These are phyloP conservation scores for Aspidapion aeneum DNA, from an alignment of 2,888 invertebrate species.

Conservation along the genomic window DNA sequence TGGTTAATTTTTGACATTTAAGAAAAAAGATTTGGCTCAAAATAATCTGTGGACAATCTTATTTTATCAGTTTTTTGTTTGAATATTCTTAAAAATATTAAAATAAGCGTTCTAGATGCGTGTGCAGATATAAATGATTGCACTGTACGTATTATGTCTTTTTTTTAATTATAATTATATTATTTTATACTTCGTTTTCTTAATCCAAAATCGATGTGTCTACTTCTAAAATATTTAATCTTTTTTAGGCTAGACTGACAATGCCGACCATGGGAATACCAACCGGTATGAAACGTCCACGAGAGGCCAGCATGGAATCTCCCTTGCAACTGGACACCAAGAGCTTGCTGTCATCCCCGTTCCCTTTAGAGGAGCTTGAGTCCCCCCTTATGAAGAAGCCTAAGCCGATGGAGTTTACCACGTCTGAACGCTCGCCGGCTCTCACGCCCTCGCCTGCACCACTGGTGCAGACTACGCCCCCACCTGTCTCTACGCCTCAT, in stretches of 20 bases:
- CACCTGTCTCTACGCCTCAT: constrained; percentile 13
- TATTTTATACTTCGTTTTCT: too few species aligned
- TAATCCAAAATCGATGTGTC: too few species aligned
- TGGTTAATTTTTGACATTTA: too few species aligned
- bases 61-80: too few species aligned
- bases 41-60: too few species aligned
- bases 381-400: constrained; percentile 27
- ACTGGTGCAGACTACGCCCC: constrained; percentile 4
- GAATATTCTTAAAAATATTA: too few species aligned
- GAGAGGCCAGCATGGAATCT: constrained; percentile 46
- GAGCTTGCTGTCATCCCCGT: constrained; percentile 2
- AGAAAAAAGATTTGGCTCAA: too few species aligned
- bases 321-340: constrained; percentile 22
- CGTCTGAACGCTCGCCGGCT: neutral
- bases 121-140: too few species aligned
- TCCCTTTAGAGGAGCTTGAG: constrained; percentile 27
- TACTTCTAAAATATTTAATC: too few species aligned
- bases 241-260: neutral
- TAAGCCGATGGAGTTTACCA: constrained; percentile 11
- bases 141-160: too few species aligned
- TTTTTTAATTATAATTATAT: too few species aligned
- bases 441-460: neutral
- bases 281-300: constrained; percentile 42
- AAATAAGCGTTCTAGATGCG: too few species aligned
- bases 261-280: neutral